A percentile compares a stretch with the other conserved stretches of the same genome.
phyloP scores from a whole-genome alignment of 2,888 invertebrate genomes.

The Tinea semifulvella region DNA sequence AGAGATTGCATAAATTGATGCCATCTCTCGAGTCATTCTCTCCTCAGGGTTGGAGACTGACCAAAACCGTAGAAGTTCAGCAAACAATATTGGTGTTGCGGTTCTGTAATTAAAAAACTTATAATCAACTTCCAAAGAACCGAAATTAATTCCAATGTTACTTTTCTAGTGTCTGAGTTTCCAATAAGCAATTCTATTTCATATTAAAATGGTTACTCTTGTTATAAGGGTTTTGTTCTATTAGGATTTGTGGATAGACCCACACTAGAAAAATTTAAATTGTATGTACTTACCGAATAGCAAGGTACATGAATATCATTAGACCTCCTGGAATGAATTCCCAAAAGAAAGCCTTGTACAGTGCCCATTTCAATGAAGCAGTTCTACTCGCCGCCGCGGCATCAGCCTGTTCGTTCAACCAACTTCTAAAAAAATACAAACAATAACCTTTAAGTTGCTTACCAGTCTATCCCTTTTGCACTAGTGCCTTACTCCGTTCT shows the following conservation, averaged over 20 bases:
- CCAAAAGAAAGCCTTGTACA: slow-evolving; percentile 39
- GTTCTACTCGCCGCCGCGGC: slow-evolving; percentile 34
- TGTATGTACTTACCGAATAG: slow-evolving; percentile 40
- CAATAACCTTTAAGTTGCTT: no score
- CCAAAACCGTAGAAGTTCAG: slow-evolving; percentile 55
- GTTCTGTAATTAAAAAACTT: slow-evolving; percentile 64
- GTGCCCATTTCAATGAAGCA: slow-evolving; percentile 37
- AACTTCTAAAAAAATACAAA: slow-evolving; percentile 40
- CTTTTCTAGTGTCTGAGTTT: no score
- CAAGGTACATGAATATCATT: slow-evolving; percentile 35
- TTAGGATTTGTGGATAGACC: no score
- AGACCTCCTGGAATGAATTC: slow-evolving; percentile 45
- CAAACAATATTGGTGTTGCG: slow-evolving; percentile 69
- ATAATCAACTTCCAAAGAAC: no score
- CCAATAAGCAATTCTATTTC: no score
- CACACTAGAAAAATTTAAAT: no score
- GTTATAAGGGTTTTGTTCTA: no score
- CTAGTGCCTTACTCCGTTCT: no score
- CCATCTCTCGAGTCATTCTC: slow-evolving; percentile 46
- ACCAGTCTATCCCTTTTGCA: no score
- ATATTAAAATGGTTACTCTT: no score
- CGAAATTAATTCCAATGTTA: no score
- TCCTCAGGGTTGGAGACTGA: slow-evolving; percentile 49
- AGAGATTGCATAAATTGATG: slow-evolving; percentile 59
- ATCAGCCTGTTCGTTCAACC: slow-evolving; percentile 38